These are phyloP conservation scores for Elgonia sp. DNA, from an alignment of 2,888 invertebrate species.

Conservation along the genomic window DNA sequence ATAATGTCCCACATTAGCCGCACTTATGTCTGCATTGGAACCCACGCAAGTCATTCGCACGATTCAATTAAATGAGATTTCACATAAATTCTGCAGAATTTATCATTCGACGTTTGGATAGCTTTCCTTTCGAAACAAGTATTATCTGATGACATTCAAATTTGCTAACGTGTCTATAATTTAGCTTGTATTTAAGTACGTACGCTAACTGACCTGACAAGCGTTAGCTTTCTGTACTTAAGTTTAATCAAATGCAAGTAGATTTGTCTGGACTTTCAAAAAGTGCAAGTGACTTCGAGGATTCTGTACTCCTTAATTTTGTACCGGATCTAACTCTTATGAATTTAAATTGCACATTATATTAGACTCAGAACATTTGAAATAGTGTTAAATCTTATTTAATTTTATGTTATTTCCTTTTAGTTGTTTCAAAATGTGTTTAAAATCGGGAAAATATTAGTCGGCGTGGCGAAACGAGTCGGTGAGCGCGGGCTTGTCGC, in stretches of 20 bases:
- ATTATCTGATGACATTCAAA: slow-evolving; percentile 33
- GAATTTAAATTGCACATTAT: neutral
- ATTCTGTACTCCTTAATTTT: too few species aligned
- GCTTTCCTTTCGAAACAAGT: slow-evolving; percentile 48
- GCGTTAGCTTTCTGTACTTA: neutral
- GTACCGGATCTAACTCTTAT: neutral
- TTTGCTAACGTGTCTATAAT: slow-evolving; percentile 19
- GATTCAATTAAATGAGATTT: slow-evolving; percentile 66
- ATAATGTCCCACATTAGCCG: slow-evolving; percentile 67
- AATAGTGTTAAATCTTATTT: neutral
- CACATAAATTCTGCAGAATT: slow-evolving; percentile 54
- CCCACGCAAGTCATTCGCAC: slow-evolving; percentile 67
- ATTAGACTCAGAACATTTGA: neutral
- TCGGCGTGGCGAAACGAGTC: too few species aligned
- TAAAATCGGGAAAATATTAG: too few species aligned
- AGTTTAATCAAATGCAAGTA: neutral
- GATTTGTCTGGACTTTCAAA: too few species aligned
- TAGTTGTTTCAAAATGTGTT: too few species aligned
- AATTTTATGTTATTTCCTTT: too few species aligned
- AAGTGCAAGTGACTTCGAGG: too few species aligned
- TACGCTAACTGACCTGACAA: neutral
- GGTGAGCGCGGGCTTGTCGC: too few species aligned
- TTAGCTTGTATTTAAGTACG: neutral
- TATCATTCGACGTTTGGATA: slow-evolving; percentile 37
- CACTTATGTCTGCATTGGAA: slow-evolving; percentile 57